Percentiles rank a stretch among this genome's conserved stretches.
phyloP scores from a whole-genome alignment of 1,140 invertebrate species.

The Ceratosolen solmsi region DNA sequence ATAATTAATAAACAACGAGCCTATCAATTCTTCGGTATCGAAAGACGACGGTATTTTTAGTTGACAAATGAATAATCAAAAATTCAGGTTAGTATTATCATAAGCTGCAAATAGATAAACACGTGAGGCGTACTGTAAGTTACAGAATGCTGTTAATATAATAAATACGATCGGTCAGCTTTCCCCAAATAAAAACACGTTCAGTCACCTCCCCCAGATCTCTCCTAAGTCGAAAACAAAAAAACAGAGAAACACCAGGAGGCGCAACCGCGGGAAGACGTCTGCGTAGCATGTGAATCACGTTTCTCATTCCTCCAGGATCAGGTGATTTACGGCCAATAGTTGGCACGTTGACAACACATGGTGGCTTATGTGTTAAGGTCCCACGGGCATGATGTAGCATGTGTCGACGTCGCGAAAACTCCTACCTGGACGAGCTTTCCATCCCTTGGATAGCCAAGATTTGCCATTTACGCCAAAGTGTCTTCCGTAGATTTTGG shows the following conservation, averaged over 20 bases:
- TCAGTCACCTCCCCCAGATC: too few relatives aligned
- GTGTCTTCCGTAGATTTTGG: neutral
- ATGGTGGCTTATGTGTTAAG: neutral
- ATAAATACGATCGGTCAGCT: too few relatives aligned
- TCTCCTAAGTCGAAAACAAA: too few relatives aligned
- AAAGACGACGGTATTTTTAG: too few relatives aligned
- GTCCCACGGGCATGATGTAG: neutral
- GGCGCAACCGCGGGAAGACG: neutral
- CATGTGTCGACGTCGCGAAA: slow-evolving; percentile 14
- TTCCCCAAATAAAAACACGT: too few relatives aligned
- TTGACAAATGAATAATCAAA: too few relatives aligned
- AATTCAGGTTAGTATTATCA: too few relatives aligned
- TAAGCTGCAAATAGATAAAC: too few relatives aligned
- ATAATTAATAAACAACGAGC: too few relatives aligned
- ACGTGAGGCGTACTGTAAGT: too few relatives aligned
- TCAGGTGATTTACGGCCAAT: slow-evolving; percentile 36
- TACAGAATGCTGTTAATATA: too few relatives aligned
- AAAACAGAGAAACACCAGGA: neutral
- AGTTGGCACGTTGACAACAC: slow-evolving; percentile 4
- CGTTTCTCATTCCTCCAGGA: neutral
- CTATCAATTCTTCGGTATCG: too few relatives aligned
- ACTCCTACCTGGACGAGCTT: neutral
- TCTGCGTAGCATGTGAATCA: slow-evolving; percentile 16
- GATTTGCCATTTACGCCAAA: neutral
- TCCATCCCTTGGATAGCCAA: neutral